Evolutionary conservation across 2,888 invertebrate genomes (phyloP), one percentile per base, ranked within the genome.

Genomic region (Sialis lutaria): DNA sequence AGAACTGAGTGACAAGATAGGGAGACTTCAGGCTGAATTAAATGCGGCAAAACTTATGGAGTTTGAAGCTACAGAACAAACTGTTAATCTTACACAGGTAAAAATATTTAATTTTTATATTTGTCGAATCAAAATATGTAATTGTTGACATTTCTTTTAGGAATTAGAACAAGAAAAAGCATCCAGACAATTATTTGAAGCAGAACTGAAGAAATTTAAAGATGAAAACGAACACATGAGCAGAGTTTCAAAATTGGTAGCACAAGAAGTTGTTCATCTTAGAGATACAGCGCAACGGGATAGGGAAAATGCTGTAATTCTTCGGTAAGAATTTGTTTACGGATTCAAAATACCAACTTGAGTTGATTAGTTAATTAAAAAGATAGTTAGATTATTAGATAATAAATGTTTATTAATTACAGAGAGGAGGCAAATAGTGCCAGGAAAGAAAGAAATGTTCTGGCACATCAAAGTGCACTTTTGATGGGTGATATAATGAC

Each of bases 51-150:
- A 72, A 42, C 67, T 82, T 39, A 74, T 75, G 45, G 82, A 82
- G 65, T 82, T 82, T 52, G 82, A 82, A 53, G 79, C 81, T 0
- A 77, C 77, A 35, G 82, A 82, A 57, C 69, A 74, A 45, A 72
- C 72, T 32, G 68, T 72, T 1, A 70, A 74, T 9, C 55, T 74
- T 8, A 64, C 69, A 6, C 74, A 75, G 67, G 75, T 74, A 54
- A 51, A 45, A 47, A 34, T 22, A 45, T 8, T 34, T 44, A 33
- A n/a, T n/a, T n/a, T n/a, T n/a, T n/a, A n/a, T n/a, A n/a, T n/a
- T n/a, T n/a, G n/a, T n/a, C n/a, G n/a, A n/a, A n/a, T n/a, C n/a
- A n/a, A n/a, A n/a, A n/a, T n/a, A n/a, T n/a, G n/a, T n/a, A n/a
- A n/a, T 22, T 22, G 22, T 22, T 22, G 22, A 22, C 22, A 22